These are phyloP conservation scores for Aplochiton taeniatus DNA, from an alignment of 2,797 vertebrate genomes.

Conservation along the genomic window DNA sequence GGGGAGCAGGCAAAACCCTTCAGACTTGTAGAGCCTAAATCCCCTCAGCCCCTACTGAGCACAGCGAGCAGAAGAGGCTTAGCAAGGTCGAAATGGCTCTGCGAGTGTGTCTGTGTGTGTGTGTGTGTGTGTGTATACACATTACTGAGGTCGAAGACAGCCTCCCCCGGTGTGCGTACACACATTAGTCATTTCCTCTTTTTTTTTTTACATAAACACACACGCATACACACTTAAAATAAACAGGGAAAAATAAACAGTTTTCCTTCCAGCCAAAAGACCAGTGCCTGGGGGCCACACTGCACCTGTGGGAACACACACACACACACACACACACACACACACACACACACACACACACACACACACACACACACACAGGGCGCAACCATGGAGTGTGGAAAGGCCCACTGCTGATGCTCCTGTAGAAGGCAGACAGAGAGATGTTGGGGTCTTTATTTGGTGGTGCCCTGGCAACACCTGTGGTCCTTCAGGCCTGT, in stretches of 20 bases:
- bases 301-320: constrained; percentile 38
- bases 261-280: constrained; percentile 54
- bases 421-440: too few relatives aligned
- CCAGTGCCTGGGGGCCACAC: constrained; percentile 23
- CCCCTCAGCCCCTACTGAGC: constrained; percentile 59
- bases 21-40: constrained; percentile 69
- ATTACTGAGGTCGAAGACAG: constrained; percentile 32
- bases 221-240: constrained; percentile 52
- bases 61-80: constrained; percentile 52
- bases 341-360: background rate
- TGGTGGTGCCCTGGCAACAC: too few relatives aligned
- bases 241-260: constrained; percentile 62
- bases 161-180: constrained; percentile 20
- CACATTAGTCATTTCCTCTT: constrained; percentile 53
- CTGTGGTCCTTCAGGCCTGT: too few relatives aligned
- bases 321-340: constrained; percentile 6
- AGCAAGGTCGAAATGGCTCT: constrained; percentile 17
- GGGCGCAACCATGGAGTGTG: too few relatives aligned
- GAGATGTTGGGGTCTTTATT: too few relatives aligned
- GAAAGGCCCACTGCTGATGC: too few relatives aligned
- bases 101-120: constrained; percentile 20
- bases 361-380: too few relatives aligned
- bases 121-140: constrained; percentile 2
- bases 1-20: constrained; percentile 61
- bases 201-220: constrained; percentile 39